Base-by-base conservation (phyloP, 2,113 vertebrate genomes). In the Sander vitreus region DNA sequence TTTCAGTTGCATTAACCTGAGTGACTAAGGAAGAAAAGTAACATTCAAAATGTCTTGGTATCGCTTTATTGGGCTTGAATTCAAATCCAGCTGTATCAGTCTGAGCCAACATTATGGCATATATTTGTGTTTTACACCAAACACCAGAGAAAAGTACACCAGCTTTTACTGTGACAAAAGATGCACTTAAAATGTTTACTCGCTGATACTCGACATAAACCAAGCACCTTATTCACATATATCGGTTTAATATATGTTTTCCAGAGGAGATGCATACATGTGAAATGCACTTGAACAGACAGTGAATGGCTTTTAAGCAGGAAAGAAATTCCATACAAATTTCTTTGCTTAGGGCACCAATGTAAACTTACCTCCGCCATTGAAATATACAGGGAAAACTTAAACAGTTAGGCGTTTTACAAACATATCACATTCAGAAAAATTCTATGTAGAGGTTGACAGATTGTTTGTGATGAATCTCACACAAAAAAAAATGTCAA, bases 211-310 rank as follows among this genome's bases (percentile, higher is more conserved):
- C 36, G 39, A 89, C 80, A 81, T 81, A 45, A 73, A 89, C 60
- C 54, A 81, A 79, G 54, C 69, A 69, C 70, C 72, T 84, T 30
- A 23, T 51, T 85, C 88, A 88, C 93, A 95, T 94, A 95, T 94
- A 94, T 95, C 74, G 70, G 58, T 15, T 50, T 27, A 92, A 94
- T 94, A 94, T 95, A 94, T 95, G 93, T 85, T 57, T 89, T 78
- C 83, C 69, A 67, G 65, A 69, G 51, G 63, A 63, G 43, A 85
- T 69, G 80, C 59, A 68, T 57, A 48, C 68, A 51, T 80, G 75
- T 60, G 8, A 79, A 80, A 86, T 79, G 69, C 48, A 74, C 57
- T 59, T 70, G 70, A 74, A 91, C 85, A 75, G 84, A 89, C 70
- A 80, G 18, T 53, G 23, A 76, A 78, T 62, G 68, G 73, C 25